These are phyloP conservation scores for Campoplex nolae DNA, from an alignment of 2,888 invertebrate species.

Conservation along the genomic window DNA sequence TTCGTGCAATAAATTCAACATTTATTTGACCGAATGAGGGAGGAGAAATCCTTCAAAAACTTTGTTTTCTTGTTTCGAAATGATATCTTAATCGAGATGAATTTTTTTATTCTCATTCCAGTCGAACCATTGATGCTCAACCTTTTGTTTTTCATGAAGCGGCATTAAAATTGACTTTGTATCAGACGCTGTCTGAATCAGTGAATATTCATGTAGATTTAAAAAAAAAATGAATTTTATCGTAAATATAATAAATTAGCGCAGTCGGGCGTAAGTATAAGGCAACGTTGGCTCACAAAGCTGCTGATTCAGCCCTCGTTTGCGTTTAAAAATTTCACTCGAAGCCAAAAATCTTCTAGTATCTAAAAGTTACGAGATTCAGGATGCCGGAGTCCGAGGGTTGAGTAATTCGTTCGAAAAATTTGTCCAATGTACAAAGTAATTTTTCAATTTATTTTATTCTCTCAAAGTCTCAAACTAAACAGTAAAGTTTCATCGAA, in stretches of 20 bases:
- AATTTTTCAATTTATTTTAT: too few relatives aligned
- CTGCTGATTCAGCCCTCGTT: constrained; percentile 24
- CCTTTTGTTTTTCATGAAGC: constrained; percentile 37
- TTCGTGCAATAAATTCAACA: background rate
- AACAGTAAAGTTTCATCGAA: background rate
- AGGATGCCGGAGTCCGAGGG: background rate
- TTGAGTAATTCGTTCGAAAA: background rate
- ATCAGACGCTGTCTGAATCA: constrained; percentile 42
- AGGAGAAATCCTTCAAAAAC: background rate
- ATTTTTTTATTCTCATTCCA: background rate
- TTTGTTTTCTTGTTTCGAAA: background rate
- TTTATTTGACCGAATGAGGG: background rate
- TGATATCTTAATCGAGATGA: background rate
- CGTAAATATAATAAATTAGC: constrained; percentile 10
- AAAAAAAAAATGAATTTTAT: constrained; percentile 11
- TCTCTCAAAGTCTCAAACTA: background rate
- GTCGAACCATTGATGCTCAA: constrained; percentile 18
- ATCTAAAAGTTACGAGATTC: constrained; percentile 24
- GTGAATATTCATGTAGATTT: constrained; percentile 28
- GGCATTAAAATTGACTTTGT: constrained; percentile 50
- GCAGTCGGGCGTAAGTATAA: constrained; percentile 32
- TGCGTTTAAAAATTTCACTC: constrained; percentile 31
- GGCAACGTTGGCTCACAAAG: constrained; percentile 50
- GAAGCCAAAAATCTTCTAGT: constrained; percentile 30
- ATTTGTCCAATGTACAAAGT: background rate